Evolutionary conservation across 2,113 vertebrate species (phyloP), one percentile per base, ranked within the genome.

Genomic region (Mastomys natalensis): DNA sequence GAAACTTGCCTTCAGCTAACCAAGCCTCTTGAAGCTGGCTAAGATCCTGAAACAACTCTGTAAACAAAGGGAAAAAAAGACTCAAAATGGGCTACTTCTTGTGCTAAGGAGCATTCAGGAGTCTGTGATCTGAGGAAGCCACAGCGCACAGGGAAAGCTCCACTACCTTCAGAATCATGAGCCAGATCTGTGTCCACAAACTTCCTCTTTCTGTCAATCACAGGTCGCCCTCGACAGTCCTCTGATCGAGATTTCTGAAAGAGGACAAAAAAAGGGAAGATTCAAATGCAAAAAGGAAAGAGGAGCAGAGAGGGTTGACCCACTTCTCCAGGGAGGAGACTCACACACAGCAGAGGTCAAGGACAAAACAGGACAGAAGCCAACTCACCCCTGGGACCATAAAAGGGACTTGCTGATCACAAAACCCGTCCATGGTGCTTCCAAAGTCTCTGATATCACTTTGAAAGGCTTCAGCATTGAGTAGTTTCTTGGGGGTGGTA

Each of bases 1-100:
- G 98, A 99, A 94, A 98, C 98, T 98, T 99, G 98, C 98, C 98
- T 99, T 99, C 99, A 96, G 99, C 99, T 95, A 99, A 99, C 99
- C 99, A 99, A 98, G 99, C 99, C 98, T 99, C 99, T 95, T 99
- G 99, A 87, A 99, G 99, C 98, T 99, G 99, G 98, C 99, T 99
- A 97, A 99, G 99, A 98, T 99, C 99, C 98, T 99, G 99, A 98
- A 99, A 99, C 97, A 99, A 99, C 98, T 99, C 99, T 99, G 96
- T 82, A 99, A 98, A 93, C 98, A 97, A 95, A 97, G 96, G 97
- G 97, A 94, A 95, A 19, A 53, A 26, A 55, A 72, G 48, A 73
- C 89, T 66, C 91, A 95, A 85, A 91, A 95, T 94, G 76, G 53
- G 58, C n/a, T 51, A 82, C 45, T 70, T 64, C 73, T 94, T 82